Percentiles rank a stretch among this genome's conserved stretches.
These are phyloP conservation scores for Eufriesea mexicana DNA, from an alignment of 1,140 invertebrate species.

Conservation along the genomic window DNA sequence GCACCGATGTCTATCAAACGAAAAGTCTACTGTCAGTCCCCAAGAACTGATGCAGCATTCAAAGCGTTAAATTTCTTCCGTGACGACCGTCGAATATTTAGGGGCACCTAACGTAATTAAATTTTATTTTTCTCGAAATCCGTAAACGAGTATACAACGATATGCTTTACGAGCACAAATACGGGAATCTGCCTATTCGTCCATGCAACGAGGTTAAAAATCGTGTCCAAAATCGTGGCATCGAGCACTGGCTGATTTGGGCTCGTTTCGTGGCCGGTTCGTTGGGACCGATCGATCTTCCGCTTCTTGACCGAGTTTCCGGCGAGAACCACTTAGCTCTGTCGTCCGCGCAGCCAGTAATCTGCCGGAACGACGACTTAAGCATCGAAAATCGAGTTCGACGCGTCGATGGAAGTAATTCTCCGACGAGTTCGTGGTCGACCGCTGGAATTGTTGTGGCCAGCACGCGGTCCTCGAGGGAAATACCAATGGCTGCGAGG, in stretches of 20 bases:
- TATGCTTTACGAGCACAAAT: too few relatives aligned
- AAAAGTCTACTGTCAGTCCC: too few relatives aligned
- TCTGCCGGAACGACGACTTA: conserved; percentile 25
- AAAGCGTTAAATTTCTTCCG: not conserved
- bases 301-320: conserved; percentile 24
- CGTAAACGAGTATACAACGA: too few relatives aligned
- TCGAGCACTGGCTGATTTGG: too few relatives aligned
- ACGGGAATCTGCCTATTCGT: too few relatives aligned
- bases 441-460: conserved; percentile 72
- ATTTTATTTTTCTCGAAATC: not conserved
- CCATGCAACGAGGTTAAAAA: too few relatives aligned
- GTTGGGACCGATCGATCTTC: conserved; percentile 14
- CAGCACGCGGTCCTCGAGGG: conserved; percentile 68
- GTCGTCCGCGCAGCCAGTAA: not conserved
- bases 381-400: conserved; percentile 46
- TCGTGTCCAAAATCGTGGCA: too few relatives aligned
- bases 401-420: conserved; percentile 52
- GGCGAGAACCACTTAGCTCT: not conserved
- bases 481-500: conserved; percentile 72
- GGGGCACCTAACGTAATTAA: not conserved
- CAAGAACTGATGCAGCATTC: too few relatives aligned
- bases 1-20: too few relatives aligned
- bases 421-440: conserved; percentile 21
- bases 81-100: too few relatives aligned
- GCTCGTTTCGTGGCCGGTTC: not conserved